Percentiles rank a stretch among this genome's conserved stretches.
Evolutionary conservation across 2,797 vertebrate species (phyloP).

Genomic region (Silurus aristotelis): DNA sequence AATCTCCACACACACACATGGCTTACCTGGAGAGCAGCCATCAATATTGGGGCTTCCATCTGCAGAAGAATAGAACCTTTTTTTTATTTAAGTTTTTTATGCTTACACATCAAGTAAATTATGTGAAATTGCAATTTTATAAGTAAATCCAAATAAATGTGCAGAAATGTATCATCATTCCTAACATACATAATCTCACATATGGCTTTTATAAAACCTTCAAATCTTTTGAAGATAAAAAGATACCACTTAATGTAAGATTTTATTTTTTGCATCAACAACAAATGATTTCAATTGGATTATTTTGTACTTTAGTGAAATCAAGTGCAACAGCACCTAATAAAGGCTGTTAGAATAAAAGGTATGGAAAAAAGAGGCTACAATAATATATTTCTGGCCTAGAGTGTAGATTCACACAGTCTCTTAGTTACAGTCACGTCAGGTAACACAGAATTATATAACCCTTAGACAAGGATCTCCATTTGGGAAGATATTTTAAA

Average conservation of each 20-base stretch:
- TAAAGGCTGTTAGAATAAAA: background rate
- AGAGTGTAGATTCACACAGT: background rate
- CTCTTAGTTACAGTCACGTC: background rate
- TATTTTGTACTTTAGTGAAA: background rate
- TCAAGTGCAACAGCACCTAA: background rate
- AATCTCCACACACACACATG: background rate
- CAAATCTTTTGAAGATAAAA: background rate
- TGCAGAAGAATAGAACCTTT: constrained; percentile 72
- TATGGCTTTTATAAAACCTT: background rate
- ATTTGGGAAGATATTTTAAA: background rate
- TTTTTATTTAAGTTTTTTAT: constrained; percentile 47
- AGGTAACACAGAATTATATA: background rate
- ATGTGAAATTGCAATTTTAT: constrained; percentile 59
- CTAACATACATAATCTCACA: background rate
- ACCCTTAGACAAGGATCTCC: background rate
- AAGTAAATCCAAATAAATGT: background rate
- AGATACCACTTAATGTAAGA: background rate
- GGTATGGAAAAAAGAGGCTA: background rate
- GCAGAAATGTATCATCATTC: background rate
- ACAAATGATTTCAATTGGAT: background rate
- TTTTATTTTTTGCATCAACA: background rate
- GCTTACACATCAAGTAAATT: constrained; percentile 57
- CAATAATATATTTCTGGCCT: background rate
- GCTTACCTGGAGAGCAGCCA: constrained; percentile 87
- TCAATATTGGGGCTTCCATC: constrained; percentile 84